Percentiles rank a stretch among this genome's conserved stretches.
phyloP scores from a whole-genome alignment of 2,113 vertebrate species.

The Melanostigma gelatinosum region DNA sequence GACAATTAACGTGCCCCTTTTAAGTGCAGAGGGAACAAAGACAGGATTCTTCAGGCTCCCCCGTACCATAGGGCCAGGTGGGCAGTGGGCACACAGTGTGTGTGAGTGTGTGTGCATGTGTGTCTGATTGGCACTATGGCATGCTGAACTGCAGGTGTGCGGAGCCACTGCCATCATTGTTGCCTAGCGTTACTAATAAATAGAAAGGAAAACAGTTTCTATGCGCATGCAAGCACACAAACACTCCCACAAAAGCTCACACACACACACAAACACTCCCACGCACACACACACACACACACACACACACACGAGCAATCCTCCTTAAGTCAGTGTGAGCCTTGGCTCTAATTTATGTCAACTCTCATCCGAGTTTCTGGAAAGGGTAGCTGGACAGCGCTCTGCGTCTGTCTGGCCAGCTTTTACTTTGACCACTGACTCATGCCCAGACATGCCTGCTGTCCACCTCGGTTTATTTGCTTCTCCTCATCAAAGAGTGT shows the following conservation, averaged over 20 bases:
- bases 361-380: slow-evolving; percentile 64
- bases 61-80: slow-evolving; percentile 60
- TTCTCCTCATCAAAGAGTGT: slow-evolving; percentile 49
- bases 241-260: slow-evolving; percentile 7
- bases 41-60: slow-evolving; percentile 66
- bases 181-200: slow-evolving; percentile 63
- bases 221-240: not conserved
- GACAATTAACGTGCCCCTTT: slow-evolving; percentile 71
- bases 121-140: slow-evolving; percentile 58
- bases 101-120: slow-evolving; percentile 29
- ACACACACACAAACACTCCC: slow-evolving; percentile 5
- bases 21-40: slow-evolving; percentile 70
- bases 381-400: slow-evolving; percentile 47
- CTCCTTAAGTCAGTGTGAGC: slow-evolving; percentile 32
- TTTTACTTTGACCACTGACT: slow-evolving; percentile 68
- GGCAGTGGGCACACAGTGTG: slow-evolving; percentile 62
- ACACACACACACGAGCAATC: slow-evolving; percentile 26
- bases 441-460: slow-evolving; percentile 71
- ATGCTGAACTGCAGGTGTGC: slow-evolving; percentile 65
- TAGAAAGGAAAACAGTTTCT: slow-evolving; percentile 62
- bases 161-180: slow-evolving; percentile 54
- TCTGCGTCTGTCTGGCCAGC: slow-evolving; percentile 51
- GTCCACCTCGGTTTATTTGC: slow-evolving; percentile 47
- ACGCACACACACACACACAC: slow-evolving; percentile 16
- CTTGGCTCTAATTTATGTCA: slow-evolving; percentile 57